A percentile compares a stretch with the other conserved stretches of the same genome.
Conservation (phyloP, 2,113 vertebrate species). For the Aramus guarauna region DNA sequence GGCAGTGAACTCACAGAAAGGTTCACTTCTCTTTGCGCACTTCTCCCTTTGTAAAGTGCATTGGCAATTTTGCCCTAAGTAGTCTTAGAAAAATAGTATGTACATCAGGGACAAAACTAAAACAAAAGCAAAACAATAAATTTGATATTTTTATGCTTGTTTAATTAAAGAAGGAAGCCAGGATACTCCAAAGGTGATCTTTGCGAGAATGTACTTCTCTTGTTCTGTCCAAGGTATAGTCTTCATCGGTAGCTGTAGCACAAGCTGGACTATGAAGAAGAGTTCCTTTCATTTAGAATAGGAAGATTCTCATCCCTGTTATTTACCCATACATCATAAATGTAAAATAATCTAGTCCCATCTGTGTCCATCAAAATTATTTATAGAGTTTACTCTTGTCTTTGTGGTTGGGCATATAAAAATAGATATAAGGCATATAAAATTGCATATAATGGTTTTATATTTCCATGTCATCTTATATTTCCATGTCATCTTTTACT, state of each 20-base stretch:
- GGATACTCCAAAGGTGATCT: neutral
- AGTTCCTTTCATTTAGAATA: neutral
- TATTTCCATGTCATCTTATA: neutral
- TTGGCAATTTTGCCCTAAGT: neutral
- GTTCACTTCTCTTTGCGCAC: neutral
- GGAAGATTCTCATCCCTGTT: neutral
- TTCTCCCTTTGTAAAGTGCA: neutral
- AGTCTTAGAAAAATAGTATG: neutral
- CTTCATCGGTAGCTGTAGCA: neutral
- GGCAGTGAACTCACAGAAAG: neutral
- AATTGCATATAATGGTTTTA: neutral
- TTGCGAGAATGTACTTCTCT: neutral
- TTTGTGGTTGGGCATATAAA: neutral
- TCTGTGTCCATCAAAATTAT: neutral
- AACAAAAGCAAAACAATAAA: neutral
- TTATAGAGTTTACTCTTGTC: neutral
- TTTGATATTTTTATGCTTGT: neutral
- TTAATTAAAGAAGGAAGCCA: neutral
- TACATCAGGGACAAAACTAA: neutral
- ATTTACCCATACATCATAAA: neutral
- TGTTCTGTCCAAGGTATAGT: neutral
- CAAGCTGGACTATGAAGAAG: neutral
- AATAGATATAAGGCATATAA: neutral
- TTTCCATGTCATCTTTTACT: neutral
- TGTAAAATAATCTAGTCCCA: neutral